phyloP scores from a whole-genome alignment of 2,113 vertebrate species.

The Recurvirostra avosetta region DNA sequence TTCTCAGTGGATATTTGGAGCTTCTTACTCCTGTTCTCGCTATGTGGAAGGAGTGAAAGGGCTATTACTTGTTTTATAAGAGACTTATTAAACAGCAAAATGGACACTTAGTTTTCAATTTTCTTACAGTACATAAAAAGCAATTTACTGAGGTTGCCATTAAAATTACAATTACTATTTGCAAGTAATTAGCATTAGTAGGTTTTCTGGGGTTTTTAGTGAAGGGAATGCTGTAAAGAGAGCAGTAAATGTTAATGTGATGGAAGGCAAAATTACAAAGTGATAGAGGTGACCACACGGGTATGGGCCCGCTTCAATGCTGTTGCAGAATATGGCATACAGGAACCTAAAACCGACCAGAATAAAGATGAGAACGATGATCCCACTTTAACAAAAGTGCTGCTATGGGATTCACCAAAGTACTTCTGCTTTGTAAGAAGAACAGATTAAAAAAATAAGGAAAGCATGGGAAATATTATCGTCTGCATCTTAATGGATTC shows the following conservation, averaged over 20 bases:
- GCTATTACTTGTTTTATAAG: neutral
- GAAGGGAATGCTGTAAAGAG: neutral
- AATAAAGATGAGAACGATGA: neutral
- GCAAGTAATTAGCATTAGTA: slow-evolving; percentile 31
- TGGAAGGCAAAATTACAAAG: slow-evolving; percentile 2
- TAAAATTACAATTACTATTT: slow-evolving; percentile 51
- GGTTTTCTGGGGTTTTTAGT: neutral
- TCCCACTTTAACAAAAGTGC: neutral
- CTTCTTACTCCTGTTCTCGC: neutral
- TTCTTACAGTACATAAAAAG: slow-evolving; percentile 39
- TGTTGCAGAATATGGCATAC: neutral
- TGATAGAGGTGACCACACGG: neutral
- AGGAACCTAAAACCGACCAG: neutral
- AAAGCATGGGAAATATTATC: neutral
- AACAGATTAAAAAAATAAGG: neutral
- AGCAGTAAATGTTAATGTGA: slow-evolving; percentile 28
- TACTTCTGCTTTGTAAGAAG: neutral
- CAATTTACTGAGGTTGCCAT: slow-evolving; percentile 26
- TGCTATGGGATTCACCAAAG: neutral
- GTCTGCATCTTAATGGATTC: neutral
- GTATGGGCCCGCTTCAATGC: neutral
- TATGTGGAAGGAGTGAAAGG: neutral
- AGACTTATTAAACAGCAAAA: slow-evolving; percentile 19
- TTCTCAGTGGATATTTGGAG: neutral
- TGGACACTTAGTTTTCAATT: slow-evolving; percentile 4